Evolutionary conservation across 1,140 invertebrate species (phyloP).

Genomic region (Ips nitidus): DNA sequence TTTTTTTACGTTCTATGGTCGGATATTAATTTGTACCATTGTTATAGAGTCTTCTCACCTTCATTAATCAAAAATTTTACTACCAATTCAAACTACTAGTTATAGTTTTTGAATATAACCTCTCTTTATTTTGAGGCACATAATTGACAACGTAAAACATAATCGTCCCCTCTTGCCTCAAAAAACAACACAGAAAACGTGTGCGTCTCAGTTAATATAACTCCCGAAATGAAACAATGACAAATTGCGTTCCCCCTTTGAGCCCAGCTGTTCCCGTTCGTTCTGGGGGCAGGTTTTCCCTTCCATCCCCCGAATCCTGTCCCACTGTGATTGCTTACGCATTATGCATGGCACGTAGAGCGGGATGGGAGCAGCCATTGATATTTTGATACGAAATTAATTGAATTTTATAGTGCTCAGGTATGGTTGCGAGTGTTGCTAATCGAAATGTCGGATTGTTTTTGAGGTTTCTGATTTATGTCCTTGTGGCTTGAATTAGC

Average conservation of each 20-base stretch:
- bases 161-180: too few relatives aligned
- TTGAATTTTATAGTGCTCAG: constrained; percentile 37
- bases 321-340: constrained; percentile 51
- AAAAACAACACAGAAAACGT: not conserved
- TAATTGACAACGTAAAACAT: too few relatives aligned
- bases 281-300: constrained; percentile 32
- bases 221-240: constrained; percentile 44
- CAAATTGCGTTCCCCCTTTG: constrained; percentile 46
- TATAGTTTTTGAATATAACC: too few relatives aligned
- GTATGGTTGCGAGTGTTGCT: constrained; percentile 26
- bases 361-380: constrained; percentile 39
- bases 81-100: too few relatives aligned
- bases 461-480: constrained; percentile 22
- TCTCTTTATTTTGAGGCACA: too few relatives aligned
- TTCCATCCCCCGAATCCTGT: constrained; percentile 33
- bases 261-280: constrained; percentile 45
- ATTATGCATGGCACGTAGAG: constrained; percentile 52
- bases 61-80: too few relatives aligned
- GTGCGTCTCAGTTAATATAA: constrained; percentile 24
- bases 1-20: too few relatives aligned
- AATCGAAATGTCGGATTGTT: constrained; percentile 33
- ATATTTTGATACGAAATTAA: constrained; percentile 45
- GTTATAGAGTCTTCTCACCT: too few relatives aligned
- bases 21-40: too few relatives aligned
- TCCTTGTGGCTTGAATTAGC: too few relatives aligned